Base-by-base conservation (phyloP, 1,140 invertebrate species). In the Dolichoris vasculosae region DNA sequence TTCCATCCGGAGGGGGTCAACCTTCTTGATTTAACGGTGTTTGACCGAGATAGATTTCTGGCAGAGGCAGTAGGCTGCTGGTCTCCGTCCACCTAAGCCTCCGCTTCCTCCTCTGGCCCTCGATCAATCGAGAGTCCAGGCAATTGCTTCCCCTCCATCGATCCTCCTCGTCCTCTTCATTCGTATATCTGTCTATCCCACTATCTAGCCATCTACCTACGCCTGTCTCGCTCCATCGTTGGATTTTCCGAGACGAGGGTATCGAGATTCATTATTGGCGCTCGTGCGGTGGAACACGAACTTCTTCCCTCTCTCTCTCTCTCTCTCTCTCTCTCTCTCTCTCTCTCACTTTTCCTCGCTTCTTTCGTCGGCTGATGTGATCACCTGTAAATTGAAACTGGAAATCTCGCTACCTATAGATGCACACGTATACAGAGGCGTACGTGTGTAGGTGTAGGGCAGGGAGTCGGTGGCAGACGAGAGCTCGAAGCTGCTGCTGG, bases 21-120 rank as follows among this genome's bases (percentile, higher is more conserved):
- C 43, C 67, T 55, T 84, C 86, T 87, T 89, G 86, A 87, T 87
- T 85, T 86, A 83, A 86, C 84, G 55, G 26, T 35, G 85, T 83
- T 86, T 82, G 81, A 86, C 84, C 83, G 75, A 86, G 86, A 55
- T 87, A 81, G 82, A 83, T 88, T 87, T 85, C 48, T 84, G 85
- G 86, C 81, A 83, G 83, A 82, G 84, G 83, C 83, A 71, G 63
- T 85, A 63, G 81, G 85, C 75, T 64, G 84, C 77, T 51, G 67
- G 43, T 13, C 43, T 3, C n/a, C 20, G 46, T 32, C 43, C 8
- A 4, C n/a, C 75, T 51, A 76, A 76, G 17, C 30, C 48, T 79
- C 32, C 51, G 9, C 76, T 63, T 40, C 23, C 48, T 9, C 76
- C 86, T 51, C 64, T 87, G 64, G 26, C 40, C 76, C 84, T 51